Evolutionary conservation across 2,113 vertebrate species (phyloP).

Genomic region (Clupea harengus): DNA sequence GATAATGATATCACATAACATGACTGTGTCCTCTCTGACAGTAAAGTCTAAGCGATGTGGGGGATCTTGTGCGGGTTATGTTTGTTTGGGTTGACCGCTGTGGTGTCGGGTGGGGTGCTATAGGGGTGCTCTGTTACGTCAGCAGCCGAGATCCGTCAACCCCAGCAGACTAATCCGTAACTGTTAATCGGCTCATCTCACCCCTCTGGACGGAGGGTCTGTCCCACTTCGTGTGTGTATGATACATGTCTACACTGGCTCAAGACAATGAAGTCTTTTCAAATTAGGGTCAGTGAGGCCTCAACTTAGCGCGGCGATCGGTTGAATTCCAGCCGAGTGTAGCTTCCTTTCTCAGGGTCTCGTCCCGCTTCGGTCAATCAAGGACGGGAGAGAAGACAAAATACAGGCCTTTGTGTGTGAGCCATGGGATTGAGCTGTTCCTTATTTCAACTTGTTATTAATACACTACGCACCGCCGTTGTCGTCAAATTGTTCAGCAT

Average conservation of each 20-base stretch:
- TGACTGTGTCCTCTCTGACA: not conserved
- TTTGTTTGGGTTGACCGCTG: slow-evolving; percentile 38
- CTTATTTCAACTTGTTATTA: not conserved
- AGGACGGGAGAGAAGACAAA: slow-evolving; percentile 17
- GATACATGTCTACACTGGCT: slow-evolving; percentile 55
- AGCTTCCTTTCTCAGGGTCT: slow-evolving; percentile 46
- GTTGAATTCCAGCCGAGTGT: slow-evolving; percentile 46
- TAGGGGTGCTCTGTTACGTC: slow-evolving; percentile 13
- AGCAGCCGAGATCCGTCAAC: slow-evolving; percentile 27
- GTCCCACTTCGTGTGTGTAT: slow-evolving; percentile 64
- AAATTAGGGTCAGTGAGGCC: slow-evolving; percentile 61
- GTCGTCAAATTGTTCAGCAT: slow-evolving; percentile 20
- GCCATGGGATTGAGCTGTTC: not conserved
- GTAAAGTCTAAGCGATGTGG: not conserved
- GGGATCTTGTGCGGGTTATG: slow-evolving; percentile 11
- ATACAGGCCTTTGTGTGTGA: not conserved
- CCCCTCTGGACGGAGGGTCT: slow-evolving; percentile 52
- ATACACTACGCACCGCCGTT: slow-evolving; percentile 17
- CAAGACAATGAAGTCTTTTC: slow-evolving; percentile 67
- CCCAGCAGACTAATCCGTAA: slow-evolving; percentile 60
- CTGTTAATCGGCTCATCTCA: slow-evolving; percentile 64
- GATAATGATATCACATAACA: not conserved
- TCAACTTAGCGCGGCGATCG: slow-evolving; percentile 40
- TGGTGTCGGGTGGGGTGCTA: not conserved
- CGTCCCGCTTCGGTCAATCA: slow-evolving; percentile 34